Conservation (phyloP, 2,113 vertebrate genomes). For the Osmerus mordax region DNA sequence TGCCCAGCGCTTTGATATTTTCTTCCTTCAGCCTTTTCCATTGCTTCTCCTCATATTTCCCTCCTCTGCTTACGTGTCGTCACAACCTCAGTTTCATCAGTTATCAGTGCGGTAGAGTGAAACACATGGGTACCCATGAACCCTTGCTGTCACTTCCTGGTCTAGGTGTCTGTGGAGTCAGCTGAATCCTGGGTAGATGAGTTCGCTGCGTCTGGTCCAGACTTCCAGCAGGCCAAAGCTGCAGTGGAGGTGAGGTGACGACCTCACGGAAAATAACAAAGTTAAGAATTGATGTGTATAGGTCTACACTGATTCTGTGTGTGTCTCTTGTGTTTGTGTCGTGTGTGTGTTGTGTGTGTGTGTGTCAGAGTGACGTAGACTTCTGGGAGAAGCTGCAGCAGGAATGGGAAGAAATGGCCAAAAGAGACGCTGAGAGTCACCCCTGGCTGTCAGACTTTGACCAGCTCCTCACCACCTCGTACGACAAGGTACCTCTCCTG, state of each 20-base stretch:
- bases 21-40: conserved; percentile 34
- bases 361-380: conserved; percentile 89
- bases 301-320: not conserved
- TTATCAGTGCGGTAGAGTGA: not conserved
- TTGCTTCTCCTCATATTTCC: conserved; percentile 31
- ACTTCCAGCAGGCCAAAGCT: conserved; percentile 94
- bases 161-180: conserved; percentile 83
- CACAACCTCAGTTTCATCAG: conserved; percentile 1
- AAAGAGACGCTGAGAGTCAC: conserved; percentile 92
- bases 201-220: conserved; percentile 80
- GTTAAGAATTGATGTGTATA: not conserved
- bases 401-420: conserved; percentile 98
- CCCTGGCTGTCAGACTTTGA: conserved; percentile 97
- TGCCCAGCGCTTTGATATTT: conserved; percentile 37
- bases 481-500: conserved; percentile 83
- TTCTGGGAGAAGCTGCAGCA: conserved; percentile 99
- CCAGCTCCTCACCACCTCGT: conserved; percentile 83
- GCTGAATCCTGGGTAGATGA: conserved; percentile 97
- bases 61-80: conserved; percentile 30
- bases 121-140: conserved; percentile 4
- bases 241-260: conserved; percentile 87
- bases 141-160: conserved; percentile 26
- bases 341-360: conserved; percentile 7
- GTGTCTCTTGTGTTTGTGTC: not conserved
- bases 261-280: not conserved